phyloP scores from a whole-genome alignment of 2,797 vertebrate genomes.

The Okamejei kenojei region DNA sequence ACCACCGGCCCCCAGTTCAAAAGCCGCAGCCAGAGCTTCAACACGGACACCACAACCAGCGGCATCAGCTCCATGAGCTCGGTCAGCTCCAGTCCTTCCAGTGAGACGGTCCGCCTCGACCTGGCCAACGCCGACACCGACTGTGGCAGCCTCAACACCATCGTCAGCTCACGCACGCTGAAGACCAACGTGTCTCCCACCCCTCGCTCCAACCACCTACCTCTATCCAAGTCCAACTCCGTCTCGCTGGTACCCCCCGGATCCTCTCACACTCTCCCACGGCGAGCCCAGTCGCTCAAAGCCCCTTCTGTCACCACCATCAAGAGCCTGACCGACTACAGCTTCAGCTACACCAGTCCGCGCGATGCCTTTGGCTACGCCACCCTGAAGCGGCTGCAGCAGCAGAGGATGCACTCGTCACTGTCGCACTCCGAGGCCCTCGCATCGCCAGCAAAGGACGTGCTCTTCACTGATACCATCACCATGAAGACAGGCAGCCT shows the following conservation, averaged over 20 bases:
- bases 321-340: constrained; percentile 90
- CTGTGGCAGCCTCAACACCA: constrained; percentile 92
- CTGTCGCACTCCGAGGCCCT: constrained; percentile 91
- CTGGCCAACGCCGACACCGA: constrained; percentile 77
- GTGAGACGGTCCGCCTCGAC: constrained; percentile 83
- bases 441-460: constrained; percentile 92
- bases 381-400: constrained; percentile 86
- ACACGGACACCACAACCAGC: constrained; percentile 96
- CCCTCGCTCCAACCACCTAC: constrained; percentile 77
- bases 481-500: constrained; percentile 97
- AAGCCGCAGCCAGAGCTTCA: constrained; percentile 97
- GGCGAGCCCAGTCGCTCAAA: constrained; percentile 91
- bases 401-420: constrained; percentile 92
- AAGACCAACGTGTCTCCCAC: constrained; percentile 73
- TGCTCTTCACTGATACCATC: constrained; percentile 93
- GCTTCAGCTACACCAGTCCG: constrained; percentile 84
- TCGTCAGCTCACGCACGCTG: constrained; percentile 86
- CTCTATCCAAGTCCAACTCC: constrained; percentile 80
- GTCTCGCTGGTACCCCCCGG: constrained; percentile 84
- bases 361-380: constrained; percentile 93
- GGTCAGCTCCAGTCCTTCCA: constrained; percentile 95
- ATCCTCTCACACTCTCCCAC: constrained; percentile 89
- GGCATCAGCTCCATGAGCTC: constrained; percentile 99
- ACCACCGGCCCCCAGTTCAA: constrained; percentile 82
- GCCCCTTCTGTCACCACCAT: constrained; percentile 85